Evolutionary conservation across 2,888 invertebrate genomes (phyloP).

Genomic region (Ophion slaviceki): DNA sequence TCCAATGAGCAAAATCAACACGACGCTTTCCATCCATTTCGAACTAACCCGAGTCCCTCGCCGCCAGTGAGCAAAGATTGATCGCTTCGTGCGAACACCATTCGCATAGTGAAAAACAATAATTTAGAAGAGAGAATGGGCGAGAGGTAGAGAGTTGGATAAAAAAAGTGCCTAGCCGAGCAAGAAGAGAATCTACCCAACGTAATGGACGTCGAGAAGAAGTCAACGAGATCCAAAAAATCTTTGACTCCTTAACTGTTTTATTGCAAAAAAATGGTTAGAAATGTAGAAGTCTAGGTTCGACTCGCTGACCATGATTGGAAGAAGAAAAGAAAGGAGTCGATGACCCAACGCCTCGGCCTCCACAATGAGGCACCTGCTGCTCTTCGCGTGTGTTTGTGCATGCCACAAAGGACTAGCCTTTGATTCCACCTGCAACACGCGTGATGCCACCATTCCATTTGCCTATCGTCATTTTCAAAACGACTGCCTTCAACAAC

Average conservation of each 20-base stretch:
- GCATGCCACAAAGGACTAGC: constrained; percentile 58
- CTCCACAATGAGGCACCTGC: constrained; percentile 70
- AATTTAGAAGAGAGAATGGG: constrained; percentile 21
- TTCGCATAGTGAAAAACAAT: constrained; percentile 25
- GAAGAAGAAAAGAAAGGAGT: constrained; percentile 44
- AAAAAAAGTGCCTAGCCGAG: constrained; percentile 1
- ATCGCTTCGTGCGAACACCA: constrained; percentile 36
- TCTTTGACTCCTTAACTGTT: constrained; percentile 20
- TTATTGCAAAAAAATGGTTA: constrained; percentile 50
- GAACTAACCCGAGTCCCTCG: constrained; percentile 59
- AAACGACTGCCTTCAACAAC: constrained; percentile 20
- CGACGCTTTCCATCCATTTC: constrained; percentile 22
- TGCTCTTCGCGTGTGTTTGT: constrained; percentile 27
- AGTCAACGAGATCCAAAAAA: constrained; percentile 49
- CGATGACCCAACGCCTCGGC: constrained; percentile 52
- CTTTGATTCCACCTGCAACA: constrained; percentile 76
- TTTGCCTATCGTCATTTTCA: constrained; percentile 45
- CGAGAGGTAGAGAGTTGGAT: constrained; percentile 7
- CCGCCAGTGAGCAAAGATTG: constrained; percentile 48
- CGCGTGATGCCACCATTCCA: constrained; percentile 41
- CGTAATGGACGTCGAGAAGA: constrained; percentile 62
- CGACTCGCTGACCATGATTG: constrained; percentile 8
- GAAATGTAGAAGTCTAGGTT: constrained; percentile 23
- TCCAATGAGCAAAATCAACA: constrained; percentile 30
- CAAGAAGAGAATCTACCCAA: constrained; percentile 21